These are phyloP conservation scores for Drosophila nr. perissopoda DNA, from an alignment of 2,888 invertebrate species.

Conservation along the genomic window DNA sequence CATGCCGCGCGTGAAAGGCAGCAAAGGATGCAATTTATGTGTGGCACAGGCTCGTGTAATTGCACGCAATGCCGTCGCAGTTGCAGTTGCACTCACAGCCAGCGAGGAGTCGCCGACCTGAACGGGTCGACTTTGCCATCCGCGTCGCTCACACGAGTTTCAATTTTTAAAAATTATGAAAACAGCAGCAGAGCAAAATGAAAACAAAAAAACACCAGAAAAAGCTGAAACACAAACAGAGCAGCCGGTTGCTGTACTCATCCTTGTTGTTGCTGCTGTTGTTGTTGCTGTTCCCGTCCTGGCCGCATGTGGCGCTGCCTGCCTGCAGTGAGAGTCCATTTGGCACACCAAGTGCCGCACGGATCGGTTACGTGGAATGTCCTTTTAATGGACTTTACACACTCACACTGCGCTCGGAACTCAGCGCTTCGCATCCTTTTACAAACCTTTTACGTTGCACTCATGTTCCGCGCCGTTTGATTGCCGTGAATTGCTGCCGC, in stretches of 20 bases:
- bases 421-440: constrained; percentile 67
- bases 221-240: constrained; percentile 54
- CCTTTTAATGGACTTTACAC: constrained; percentile 78
- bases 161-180: constrained; percentile 77
- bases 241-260: constrained; percentile 33
- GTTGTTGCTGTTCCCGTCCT: constrained; percentile 14
- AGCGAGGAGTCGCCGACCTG: constrained; percentile 61
- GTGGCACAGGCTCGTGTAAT: constrained; percentile 75
- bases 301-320: constrained; percentile 69
- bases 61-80: constrained; percentile 75
- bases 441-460: constrained; percentile 70
- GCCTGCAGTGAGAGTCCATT: constrained; percentile 65
- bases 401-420: constrained; percentile 50
- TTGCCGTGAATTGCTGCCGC: constrained; percentile 79
- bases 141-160: constrained; percentile 60
- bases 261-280: constrained; percentile 26
- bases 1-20: constrained; percentile 54
- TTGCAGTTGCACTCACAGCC: constrained; percentile 53
- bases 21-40: constrained; percentile 81
- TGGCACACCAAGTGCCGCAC: constrained; percentile 69
- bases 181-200: constrained; percentile 37
- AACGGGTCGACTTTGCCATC: constrained; percentile 42
- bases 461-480: constrained; percentile 77
- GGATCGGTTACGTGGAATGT: constrained; percentile 79
- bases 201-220: constrained; percentile 13